Conservation (phyloP, 1,140 invertebrate genomes). For the Caenorhabditis brenneri region DNA sequence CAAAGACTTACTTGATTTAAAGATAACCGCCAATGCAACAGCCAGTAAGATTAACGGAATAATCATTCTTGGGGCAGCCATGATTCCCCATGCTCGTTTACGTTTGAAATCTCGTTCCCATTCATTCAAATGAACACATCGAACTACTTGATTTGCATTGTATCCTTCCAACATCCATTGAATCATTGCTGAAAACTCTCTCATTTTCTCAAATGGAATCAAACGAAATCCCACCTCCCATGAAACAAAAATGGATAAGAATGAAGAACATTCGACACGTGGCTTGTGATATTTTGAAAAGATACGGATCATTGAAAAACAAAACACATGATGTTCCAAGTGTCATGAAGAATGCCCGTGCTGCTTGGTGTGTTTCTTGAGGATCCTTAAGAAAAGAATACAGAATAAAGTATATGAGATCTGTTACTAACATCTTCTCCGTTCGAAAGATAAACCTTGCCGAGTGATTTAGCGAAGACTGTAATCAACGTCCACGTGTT, state of each 20-base stretch:
- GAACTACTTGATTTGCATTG: slow-evolving; percentile 29
- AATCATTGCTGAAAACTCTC: slow-evolving; percentile 33
- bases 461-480: neutral
- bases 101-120: slow-evolving; percentile 1
- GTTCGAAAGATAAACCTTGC: neutral
- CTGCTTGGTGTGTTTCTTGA: slow-evolving; percentile 22
- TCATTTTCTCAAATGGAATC: too few species aligned
- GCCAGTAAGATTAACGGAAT: neutral
- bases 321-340: neutral
- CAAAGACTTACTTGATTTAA: neutral
- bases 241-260: slow-evolving; percentile 16
- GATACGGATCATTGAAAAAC: slow-evolving; percentile 16
- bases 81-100: slow-evolving; percentile 8
- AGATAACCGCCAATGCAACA: neutral
- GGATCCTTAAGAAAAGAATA: neutral
- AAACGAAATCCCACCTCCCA: neutral
- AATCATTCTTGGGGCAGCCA: neutral
- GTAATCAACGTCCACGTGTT: neutral
- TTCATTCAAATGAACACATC: slow-evolving; percentile 33
- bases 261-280: slow-evolving; percentile 21
- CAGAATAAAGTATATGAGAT: neutral
- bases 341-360: neutral
- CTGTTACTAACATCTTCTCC: neutral
- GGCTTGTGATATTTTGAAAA: neutral
- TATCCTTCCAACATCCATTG: slow-evolving; percentile 37